Evolutionary conservation across 2,797 vertebrate genomes (phyloP).

Genomic region (Catharus ustulatus): DNA sequence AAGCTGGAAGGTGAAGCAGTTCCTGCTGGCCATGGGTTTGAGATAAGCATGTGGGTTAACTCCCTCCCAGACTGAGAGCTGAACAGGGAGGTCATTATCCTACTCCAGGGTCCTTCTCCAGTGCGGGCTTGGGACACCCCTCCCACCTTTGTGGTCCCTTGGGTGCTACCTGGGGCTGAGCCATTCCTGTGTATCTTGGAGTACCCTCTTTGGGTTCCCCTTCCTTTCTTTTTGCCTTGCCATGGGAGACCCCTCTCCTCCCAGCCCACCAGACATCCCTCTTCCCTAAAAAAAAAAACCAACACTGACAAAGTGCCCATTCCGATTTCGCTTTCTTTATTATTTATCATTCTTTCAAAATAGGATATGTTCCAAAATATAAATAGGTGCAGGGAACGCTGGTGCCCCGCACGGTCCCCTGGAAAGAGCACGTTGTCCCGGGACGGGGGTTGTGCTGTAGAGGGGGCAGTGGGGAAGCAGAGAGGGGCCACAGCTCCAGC

Average conservation of each 20-base stretch:
- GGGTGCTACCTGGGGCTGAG: background rate
- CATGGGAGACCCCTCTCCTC: background rate
- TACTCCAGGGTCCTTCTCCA: background rate
- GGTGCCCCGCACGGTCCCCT: slow-evolving; percentile 87
- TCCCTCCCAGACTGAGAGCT: background rate
- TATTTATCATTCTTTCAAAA: slow-evolving; percentile 75
- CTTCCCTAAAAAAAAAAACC: background rate
- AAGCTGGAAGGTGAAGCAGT: background rate
- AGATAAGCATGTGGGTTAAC: background rate
- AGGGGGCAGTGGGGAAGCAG: background rate
- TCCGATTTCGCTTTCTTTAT: slow-evolving; percentile 76
- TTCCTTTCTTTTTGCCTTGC: background rate
- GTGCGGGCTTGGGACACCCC: background rate
- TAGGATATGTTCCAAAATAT: slow-evolving; percentile 77
- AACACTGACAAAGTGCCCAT: background rate
- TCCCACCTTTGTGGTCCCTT: background rate
- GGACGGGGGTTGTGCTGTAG: background rate
- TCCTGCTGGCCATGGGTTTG: background rate
- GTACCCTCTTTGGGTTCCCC: background rate
- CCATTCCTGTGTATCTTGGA: background rate
- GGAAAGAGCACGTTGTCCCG: slow-evolving; percentile 31
- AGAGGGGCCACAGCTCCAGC: background rate
- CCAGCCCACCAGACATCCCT: background rate
- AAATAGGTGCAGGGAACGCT: slow-evolving; percentile 82
- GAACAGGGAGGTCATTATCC: background rate